Evolutionary conservation across 2,888 invertebrate species (phyloP), one percentile per base, ranked within the genome.

Genomic region (Nematopogon swammerdamellus): DNA sequence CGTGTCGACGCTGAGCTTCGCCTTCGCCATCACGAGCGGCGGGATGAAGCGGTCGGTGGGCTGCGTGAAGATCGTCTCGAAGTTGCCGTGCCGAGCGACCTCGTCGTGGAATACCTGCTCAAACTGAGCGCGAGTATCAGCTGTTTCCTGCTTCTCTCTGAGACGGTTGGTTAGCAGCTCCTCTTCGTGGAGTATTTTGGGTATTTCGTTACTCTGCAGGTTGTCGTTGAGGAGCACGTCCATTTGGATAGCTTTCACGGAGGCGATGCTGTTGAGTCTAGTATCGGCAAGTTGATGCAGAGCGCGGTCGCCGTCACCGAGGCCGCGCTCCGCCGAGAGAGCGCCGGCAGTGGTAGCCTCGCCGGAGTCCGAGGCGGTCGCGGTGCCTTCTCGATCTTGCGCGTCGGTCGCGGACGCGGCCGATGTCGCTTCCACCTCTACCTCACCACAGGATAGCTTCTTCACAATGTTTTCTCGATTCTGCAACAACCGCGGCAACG

Each of bases 401-500:
- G 54, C 20, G 48, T 55, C 45, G 50, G 53, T 20, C 25, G 25
- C 25, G 4, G 25, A 25, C 47, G 65, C 54, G 46, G 65, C 74
- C 42, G 71, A 67, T 25, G 62, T 53, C 50, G 56, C 58, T 48
- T 62, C 58, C 46, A 80, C 80, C 50, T 79, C 74, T 52, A 77
- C 73, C 52, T 83, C 82, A 11, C 70, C 66, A 60, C 86, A 86
- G 1, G 84, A 82, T 19, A 86, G 67, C 54, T 84, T 81, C 57
- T 71, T 76, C 43, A 85, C 68, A 55, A 86, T 74, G 47, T 84
- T 82, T 60, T 84, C 84, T 1, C 81, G 82, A 70, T 85, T 82
- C 86, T 86, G 70, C 52, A n/a, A n/a, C n/a, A n/a, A n/a, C n/a
- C n/a, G n/a, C n/a, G n/a, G n/a, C n/a, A n/a, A n/a, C n/a, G n/a